phyloP scores from a whole-genome alignment of 2,888 invertebrate species.

The Cactoblastis cactorum region DNA sequence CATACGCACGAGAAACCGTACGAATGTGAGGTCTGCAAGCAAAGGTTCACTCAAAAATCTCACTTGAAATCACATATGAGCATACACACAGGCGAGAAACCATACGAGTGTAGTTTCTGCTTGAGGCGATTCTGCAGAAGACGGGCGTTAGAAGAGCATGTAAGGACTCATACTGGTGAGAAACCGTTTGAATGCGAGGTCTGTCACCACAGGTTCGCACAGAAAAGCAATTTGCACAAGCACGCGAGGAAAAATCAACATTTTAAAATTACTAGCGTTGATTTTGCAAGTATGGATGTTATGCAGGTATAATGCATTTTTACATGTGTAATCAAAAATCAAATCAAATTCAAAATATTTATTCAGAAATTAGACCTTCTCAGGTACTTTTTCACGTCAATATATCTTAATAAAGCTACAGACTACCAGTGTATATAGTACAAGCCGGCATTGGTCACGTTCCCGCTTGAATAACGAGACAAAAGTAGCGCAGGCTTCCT shows the following conservation, averaged over 20 bases:
- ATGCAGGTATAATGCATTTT: too few species aligned
- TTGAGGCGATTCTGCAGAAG: not conserved
- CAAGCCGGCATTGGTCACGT: too few species aligned
- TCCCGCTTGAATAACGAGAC: too few species aligned
- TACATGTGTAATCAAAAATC: too few species aligned
- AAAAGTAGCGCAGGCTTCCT: too few species aligned
- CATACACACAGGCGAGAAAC: slow-evolving; percentile 15
- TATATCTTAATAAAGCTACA: too few species aligned
- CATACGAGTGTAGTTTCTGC: slow-evolving; percentile 22
- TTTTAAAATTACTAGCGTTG: not conserved
- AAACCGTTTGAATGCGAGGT: not conserved
- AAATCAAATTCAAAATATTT: too few species aligned
- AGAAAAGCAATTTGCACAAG: not conserved
- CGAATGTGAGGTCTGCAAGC: not conserved
- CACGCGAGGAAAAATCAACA: not conserved
- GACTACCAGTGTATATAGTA: too few species aligned
- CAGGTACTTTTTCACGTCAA: too few species aligned
- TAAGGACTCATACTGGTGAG: not conserved
- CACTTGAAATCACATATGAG: slow-evolving; percentile 3
- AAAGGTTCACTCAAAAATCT: not conserved
- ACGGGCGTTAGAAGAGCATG: not conserved
- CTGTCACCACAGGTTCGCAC: not conserved
- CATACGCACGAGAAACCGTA: slow-evolving; percentile 23
- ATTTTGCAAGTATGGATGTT: too few species aligned
- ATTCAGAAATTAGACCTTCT: too few species aligned